Base-by-base conservation (phyloP, 2,888 invertebrate species). In the Andrena chrysosceles region DNA sequence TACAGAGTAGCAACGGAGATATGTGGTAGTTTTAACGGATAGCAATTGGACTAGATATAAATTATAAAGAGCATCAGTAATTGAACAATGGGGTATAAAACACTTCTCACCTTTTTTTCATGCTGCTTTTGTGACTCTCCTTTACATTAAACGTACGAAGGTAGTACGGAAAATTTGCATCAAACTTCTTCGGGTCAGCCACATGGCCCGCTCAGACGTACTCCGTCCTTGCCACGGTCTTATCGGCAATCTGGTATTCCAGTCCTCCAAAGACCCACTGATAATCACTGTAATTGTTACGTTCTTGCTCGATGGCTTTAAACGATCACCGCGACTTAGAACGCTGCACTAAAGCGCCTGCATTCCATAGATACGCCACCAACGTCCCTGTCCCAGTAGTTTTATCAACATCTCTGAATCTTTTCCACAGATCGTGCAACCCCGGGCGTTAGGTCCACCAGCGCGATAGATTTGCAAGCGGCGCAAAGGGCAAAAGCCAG, bases 381-480 rank as follows among this genome's bases (percentile, higher is more conserved):
- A 73, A 67, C 16, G 20, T 62, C 5, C 33, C n/a, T 33, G 0
- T 10, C 1, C 7, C n/a, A n/a, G n/a, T n/a, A n/a, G 0, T 13
- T 54, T 10, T 23, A 26, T 23, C n/a, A 69, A 29, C 10, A 20
- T 10, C 8, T 26, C 20, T 35, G 13, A n/a, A 52, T 52, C 62
- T 81, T 75, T 64, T 77, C 70, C 67, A n/a, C 84, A 89, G 89
- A 89, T 77, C 89, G 89, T 63, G 83, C 81, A 42, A 84, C 86
- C 0, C 85, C 89, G 0, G 82, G 87, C 6, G 89, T 83, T 72
- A 96, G 99, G 87, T 98, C 99, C 71, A 97, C 97, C 92, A 99
- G 98, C 72, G 99, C 99, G 60, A 97, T 99, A 91, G 99, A 99
- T 95, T 96, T 98, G 87, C 98, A 98, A 92, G 98, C 98, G 49